These are phyloP conservation scores for Alethe castanea DNA, from an alignment of 2,113 vertebrate genomes.

Conservation along the genomic window DNA sequence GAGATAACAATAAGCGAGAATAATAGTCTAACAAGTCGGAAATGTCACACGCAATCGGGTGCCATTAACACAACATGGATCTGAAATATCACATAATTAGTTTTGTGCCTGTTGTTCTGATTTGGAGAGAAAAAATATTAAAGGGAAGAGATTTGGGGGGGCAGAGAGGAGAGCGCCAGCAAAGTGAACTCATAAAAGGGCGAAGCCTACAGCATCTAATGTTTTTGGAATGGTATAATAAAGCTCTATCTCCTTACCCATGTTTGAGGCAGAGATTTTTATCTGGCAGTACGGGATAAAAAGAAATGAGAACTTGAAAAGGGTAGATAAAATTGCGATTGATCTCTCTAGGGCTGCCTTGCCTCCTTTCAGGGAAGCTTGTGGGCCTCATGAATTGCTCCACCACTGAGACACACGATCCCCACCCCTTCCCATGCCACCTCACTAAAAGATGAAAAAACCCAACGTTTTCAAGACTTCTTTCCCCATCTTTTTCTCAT, in stretches of 20 bases:
- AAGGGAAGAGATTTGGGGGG: constrained; percentile 32
- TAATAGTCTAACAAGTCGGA: constrained; percentile 74
- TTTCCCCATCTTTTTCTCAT: background rate
- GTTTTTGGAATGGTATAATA: constrained; percentile 65
- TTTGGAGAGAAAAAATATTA: constrained; percentile 63
- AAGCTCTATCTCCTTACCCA: constrained; percentile 63
- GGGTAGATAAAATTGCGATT: constrained; percentile 63
- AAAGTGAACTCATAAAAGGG: constrained; percentile 56
- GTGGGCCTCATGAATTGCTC: constrained; percentile 23
- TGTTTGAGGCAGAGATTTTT: constrained; percentile 64
- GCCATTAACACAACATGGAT: constrained; percentile 75
- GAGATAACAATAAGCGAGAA: constrained; percentile 75
- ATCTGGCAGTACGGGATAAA: constrained; percentile 43
- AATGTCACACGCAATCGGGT: constrained; percentile 70
- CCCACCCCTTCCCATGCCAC: background rate
- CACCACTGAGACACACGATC: background rate
- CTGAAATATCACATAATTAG: constrained; percentile 79
- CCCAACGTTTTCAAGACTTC: background rate
- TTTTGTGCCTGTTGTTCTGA: constrained; percentile 73
- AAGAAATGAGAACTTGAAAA: constrained; percentile 69
- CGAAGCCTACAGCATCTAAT: constrained; percentile 37
- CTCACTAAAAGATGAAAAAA: background rate
- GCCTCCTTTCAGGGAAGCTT: constrained; percentile 23
- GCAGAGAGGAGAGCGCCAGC: constrained; percentile 13
- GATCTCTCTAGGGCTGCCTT: constrained; percentile 59